Base-by-base conservation (phyloP, 2,797 vertebrate genomes). In the Pagetopsis macropterus region DNA sequence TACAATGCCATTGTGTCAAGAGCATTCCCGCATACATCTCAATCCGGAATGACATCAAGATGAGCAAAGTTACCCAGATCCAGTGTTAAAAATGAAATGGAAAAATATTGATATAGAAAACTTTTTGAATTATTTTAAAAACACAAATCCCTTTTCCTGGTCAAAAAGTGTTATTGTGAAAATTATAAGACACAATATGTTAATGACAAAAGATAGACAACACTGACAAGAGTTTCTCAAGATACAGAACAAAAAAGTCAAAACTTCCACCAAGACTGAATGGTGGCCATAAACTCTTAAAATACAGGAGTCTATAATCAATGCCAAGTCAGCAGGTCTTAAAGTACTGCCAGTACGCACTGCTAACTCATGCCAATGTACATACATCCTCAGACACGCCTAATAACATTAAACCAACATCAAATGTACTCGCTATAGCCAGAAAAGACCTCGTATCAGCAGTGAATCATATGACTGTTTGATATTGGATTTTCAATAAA, bases 401-500 rank as follows among this genome's bases (percentile, higher is more conserved):
- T 52, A 33, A 49, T 21, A 37, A 19, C 31, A 56, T 68, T 61
- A 67, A 43, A n/a, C 19, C 55, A 37, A 31, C 16, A 14, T 9
- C 3, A 31, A 55, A 72, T 67, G 63, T 43, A 71, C 16, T n/a
- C 4, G 12, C 4, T 57, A 7, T 33, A 62, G 58, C 41, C 14
- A 19, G 15, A 17, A 45, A 10, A 66, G 40, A 70, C 65, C 12
- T 52, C 41, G 16, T 23, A 51, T 50, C 23, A 55, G 41, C 23
- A n/a, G 21, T 16, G 0, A 62, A 60, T 58, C 5, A 41, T 14
- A 41, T 49, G 46, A 12, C 27, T 56, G 44, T 41, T 40, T 56
- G 21, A 57, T 68, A 55, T 56, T n/a, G 31, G 15, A 54, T 40
- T 57, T 65, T 27, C 57, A 54, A 54, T 70, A 43, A 70, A 66